phyloP scores from a whole-genome alignment of 1,140 invertebrate genomes.

The Meloidogyne exigua region DNA sequence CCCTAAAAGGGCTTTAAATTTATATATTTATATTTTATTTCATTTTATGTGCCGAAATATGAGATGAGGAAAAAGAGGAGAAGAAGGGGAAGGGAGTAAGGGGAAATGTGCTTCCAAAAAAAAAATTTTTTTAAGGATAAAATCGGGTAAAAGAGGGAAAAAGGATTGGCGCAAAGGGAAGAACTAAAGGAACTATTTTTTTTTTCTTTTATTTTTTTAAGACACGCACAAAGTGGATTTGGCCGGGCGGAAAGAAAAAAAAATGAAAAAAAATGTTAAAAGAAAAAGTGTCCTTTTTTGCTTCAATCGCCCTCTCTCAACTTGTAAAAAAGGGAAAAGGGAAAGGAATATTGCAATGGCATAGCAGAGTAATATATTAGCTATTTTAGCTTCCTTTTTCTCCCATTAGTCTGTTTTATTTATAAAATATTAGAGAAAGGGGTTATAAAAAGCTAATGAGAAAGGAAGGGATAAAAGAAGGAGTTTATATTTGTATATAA shows the following conservation, averaged over 20 bases:
- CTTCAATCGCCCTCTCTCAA: neutral
- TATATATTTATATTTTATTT: neutral
- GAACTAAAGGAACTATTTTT: neutral
- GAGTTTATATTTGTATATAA: neutral
- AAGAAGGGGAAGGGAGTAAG: neutral
- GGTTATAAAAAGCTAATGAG: neutral
- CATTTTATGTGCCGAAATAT: neutral
- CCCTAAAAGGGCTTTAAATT: neutral
- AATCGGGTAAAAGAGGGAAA: neutral
- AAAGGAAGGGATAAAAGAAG: neutral
- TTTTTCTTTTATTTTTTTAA: neutral
- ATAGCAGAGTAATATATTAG: neutral
- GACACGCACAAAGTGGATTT: conserved; percentile 1
- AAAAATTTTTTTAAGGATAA: conserved; percentile 6
- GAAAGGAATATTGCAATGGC: neutral
- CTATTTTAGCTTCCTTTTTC: neutral
- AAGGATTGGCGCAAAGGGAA: neutral
- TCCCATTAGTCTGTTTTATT: neutral
- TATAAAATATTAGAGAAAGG: neutral
- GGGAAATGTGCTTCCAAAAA: neutral
- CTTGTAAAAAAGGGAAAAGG: neutral
- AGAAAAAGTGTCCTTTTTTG: neutral
- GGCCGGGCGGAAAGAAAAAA: conserved; percentile 3
- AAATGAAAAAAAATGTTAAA: neutral
- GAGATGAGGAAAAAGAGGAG: neutral